Conservation (phyloP, 2,797 vertebrate genomes). For the Brotula barbata region DNA sequence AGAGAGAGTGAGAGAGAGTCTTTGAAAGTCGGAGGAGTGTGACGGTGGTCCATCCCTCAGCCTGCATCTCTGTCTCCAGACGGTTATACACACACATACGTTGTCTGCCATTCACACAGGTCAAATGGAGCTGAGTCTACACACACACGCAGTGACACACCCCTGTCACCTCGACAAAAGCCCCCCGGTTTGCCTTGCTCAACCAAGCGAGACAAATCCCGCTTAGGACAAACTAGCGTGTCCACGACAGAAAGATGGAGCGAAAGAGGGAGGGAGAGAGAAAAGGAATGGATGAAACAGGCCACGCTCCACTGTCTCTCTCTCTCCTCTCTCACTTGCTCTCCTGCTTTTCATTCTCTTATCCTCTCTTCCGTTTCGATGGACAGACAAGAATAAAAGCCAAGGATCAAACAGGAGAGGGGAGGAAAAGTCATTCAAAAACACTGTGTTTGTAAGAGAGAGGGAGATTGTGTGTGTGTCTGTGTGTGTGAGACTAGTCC, state of each 20-base stretch:
- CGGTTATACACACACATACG: conserved; percentile 43
- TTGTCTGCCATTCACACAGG: conserved; percentile 44
- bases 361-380: conserved; percentile 69
- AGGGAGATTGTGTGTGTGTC: conserved; percentile 9
- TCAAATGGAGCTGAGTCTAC: conserved; percentile 50
- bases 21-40: conserved; percentile 66
- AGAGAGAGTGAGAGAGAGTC: no score
- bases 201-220: conserved; percentile 78
- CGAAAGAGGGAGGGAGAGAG: conserved; percentile 15
- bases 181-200: conserved; percentile 67
- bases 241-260: conserved; percentile 41
- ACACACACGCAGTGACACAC: conserved; percentile 51
- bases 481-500: conserved; percentile 32
- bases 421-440: conserved; percentile 56
- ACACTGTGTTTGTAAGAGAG: conserved; percentile 34
- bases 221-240: conserved; percentile 69
- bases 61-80: conserved; percentile 67
- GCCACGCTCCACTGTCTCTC: conserved; percentile 29
- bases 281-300: conserved; percentile 12
- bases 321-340: conserved; percentile 31
- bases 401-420: conserved; percentile 60
- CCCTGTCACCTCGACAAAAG: conserved; percentile 78
- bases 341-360: conserved; percentile 55
- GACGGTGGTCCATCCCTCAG: conserved; percentile 66
- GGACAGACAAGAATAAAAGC: conserved; percentile 62